A percentile compares a stretch with the other conserved stretches of the same genome.
phyloP scores from a whole-genome alignment of 2,888 invertebrate genomes.

The Vanessa cardui region DNA sequence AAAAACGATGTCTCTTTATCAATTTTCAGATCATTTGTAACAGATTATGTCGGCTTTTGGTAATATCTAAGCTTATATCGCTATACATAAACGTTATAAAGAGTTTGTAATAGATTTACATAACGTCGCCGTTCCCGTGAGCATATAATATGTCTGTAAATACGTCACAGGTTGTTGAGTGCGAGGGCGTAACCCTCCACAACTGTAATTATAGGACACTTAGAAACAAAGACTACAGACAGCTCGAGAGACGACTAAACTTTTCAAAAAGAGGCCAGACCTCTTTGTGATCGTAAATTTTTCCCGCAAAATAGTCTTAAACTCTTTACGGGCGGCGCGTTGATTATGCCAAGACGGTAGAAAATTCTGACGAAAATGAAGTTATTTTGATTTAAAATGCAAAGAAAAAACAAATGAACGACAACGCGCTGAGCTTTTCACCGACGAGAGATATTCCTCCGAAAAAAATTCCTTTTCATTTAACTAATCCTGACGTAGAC shows the following conservation, averaged over 20 bases:
- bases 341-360: conserved; percentile 74
- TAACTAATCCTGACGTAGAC: conserved; percentile 64
- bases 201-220: conserved; percentile 38
- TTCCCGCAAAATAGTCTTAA: conserved; percentile 72
- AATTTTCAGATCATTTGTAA: conserved; percentile 67
- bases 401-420: conserved; percentile 64
- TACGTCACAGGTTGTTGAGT: conserved; percentile 12
- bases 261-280: conserved; percentile 59
- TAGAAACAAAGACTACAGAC: conserved; percentile 27
- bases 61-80: conserved; percentile 11
- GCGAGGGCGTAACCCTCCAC: conserved; percentile 24
- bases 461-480: conserved; percentile 64
- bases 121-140: not conserved
- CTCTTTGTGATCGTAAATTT: conserved; percentile 64
- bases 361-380: conserved; percentile 73
- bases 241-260: conserved; percentile 48
- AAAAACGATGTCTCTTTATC: conserved; percentile 63
- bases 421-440: conserved; percentile 47
- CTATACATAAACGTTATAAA: not conserved
- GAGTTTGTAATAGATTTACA: not conserved
- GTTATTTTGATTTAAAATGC: conserved; percentile 79
- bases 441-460: conserved; percentile 57
- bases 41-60: conserved; percentile 52
- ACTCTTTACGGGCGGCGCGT: conserved; percentile 67
- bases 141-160: conserved; percentile 11